These are phyloP conservation scores for Alsophila aescularia DNA, from an alignment of 2,888 invertebrate genomes.

Conservation along the genomic window DNA sequence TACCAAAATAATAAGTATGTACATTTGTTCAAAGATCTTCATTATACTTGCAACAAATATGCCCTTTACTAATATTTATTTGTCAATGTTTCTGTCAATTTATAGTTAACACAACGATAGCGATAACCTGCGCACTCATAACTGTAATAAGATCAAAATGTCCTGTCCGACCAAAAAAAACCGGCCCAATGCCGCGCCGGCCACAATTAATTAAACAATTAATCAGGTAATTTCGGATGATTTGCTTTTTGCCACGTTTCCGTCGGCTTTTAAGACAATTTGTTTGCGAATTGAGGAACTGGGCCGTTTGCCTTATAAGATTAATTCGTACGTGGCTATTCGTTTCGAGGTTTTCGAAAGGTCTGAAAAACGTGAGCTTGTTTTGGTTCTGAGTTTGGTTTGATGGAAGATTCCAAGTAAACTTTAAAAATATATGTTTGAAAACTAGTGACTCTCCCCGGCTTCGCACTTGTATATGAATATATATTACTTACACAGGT, in stretches of 20 bases:
- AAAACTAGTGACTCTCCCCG: no score
- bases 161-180: constrained; percentile 19
- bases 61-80: no score
- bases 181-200: constrained; percentile 49
- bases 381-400: neutral
- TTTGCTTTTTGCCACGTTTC: constrained; percentile 69
- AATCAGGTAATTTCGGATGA: constrained; percentile 81
- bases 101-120: neutral
- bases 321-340: constrained; percentile 13
- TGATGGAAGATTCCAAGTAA: neutral
- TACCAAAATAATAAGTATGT: no score
- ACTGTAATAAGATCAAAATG: constrained; percentile 24
- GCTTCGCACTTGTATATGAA: no score
- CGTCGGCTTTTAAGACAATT: constrained; percentile 34
- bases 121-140: constrained; percentile 23
- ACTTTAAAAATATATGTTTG: no score
- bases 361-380: constrained; percentile 1
- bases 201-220: constrained; percentile 84
- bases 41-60: no score
- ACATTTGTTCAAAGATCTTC: no score
- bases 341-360: neutral
- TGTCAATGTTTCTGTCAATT: no score
- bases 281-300: constrained; percentile 26
- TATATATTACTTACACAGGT: no score
- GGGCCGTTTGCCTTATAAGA: constrained; percentile 30